These are phyloP conservation scores for Volucella inanis DNA, from an alignment of 2,888 invertebrate species.

Conservation along the genomic window DNA sequence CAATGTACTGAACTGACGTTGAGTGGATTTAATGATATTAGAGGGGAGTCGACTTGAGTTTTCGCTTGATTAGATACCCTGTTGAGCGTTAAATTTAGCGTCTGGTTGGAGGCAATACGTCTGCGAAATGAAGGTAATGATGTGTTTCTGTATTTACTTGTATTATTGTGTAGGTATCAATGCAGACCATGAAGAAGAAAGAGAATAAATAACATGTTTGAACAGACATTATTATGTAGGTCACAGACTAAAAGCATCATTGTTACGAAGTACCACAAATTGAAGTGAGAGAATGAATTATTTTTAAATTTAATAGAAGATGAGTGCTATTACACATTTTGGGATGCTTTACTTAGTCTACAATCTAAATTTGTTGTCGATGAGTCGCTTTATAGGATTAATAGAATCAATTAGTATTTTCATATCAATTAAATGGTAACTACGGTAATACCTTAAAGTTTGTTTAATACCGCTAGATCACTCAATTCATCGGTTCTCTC, in stretches of 20 bases:
- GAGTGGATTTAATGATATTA: slow-evolving; percentile 17
- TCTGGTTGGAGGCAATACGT: slow-evolving; percentile 24
- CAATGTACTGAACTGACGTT: slow-evolving; percentile 8
- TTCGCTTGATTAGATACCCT: slow-evolving; percentile 61
- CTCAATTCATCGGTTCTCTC: too few species aligned
- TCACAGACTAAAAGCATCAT: slow-evolving; percentile 11
- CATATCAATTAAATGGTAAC: too few species aligned
- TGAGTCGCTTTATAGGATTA: too few species aligned
- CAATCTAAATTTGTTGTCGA: too few species aligned
- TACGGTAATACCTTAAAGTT: too few species aligned
- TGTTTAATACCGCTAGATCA: too few species aligned
- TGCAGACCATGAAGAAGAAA: neutral
- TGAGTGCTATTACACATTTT: too few species aligned
- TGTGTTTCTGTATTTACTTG: neutral
- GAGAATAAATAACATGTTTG: neutral
- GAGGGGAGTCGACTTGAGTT: slow-evolving; percentile 10
- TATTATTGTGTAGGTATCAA: neutral
- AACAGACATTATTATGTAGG: slow-evolving; percentile 1
- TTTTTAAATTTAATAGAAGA: neutral
- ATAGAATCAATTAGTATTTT: too few species aligned
- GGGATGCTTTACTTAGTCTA: too few species aligned
- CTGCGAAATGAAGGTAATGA: slow-evolving; percentile 19
- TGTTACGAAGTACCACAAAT: neutral
- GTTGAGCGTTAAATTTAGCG: slow-evolving; percentile 46
- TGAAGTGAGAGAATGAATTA: neutral